Evolutionary conservation across 2,797 vertebrate species (phyloP), one percentile per base, ranked within the genome.

Genomic region (Pipistrellus kuhlii): DNA sequence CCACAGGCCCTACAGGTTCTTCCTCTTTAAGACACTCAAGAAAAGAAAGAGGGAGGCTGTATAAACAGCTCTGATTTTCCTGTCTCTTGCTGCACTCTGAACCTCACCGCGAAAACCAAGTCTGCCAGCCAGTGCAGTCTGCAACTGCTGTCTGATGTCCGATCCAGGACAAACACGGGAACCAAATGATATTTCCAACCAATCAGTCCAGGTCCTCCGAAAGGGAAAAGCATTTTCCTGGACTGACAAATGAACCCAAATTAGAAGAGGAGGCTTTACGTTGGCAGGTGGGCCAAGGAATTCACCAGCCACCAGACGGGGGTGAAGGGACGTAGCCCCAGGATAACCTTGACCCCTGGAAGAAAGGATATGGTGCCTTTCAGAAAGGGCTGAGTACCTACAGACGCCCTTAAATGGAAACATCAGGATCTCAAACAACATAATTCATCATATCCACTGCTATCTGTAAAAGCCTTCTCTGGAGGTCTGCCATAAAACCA

Each of bases 81-180:
- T 94, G 91, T 96, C 95, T 97, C 62, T 85, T 71, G 46, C 96
- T 93, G 89, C 64, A 27, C 95, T 95, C 93, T 0, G 12, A 97
- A 96, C 97, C 71, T 44, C 5, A 10, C 82, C 88, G 68, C 95
- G 89, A 95, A 92, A 89, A 94, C 92, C 91, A 87, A 0, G 1
- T 95, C 93, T 14, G 0, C 84, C 62, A 98, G 97, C 95, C 97
- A 97, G 96, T 68, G 90, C 84, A 82, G 66, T 94, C 94, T 94
- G 88, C 94, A 97, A 96, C 80, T 87, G 97, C 97, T 96, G 97
- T 97, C 98, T 97, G 97, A 97, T 98, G 96, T 48, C 0, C 23
- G 76, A 92, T 98, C 98, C 98, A 98, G 98, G 75, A 97, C 97
- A 98, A 98, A 98, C 98, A 97, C 94, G 96, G 59, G 96, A 97